These are phyloP conservation scores for Leptinotarsa peninsularis DNA, from an alignment of 2,888 invertebrate genomes.

Conservation along the genomic window DNA sequence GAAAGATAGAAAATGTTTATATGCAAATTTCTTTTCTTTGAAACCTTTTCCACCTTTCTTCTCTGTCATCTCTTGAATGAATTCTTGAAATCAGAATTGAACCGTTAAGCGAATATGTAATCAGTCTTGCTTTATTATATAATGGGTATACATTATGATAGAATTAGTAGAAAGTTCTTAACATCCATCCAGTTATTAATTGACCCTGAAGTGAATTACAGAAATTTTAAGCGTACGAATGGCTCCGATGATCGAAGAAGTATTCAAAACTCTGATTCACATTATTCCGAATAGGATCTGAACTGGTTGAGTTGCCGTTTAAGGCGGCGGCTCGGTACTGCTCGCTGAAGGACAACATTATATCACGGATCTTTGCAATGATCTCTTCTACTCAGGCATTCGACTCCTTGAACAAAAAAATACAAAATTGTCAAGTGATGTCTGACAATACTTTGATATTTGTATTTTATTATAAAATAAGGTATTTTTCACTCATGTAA, in stretches of 20 bases:
- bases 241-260: constrained; percentile 75
- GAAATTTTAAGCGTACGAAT: constrained; percentile 72
- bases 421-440: background rate
- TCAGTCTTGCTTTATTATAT: constrained; percentile 55
- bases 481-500: background rate
- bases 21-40: background rate
- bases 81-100: constrained; percentile 18
- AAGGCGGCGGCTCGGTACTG: constrained; percentile 70
- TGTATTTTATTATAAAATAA: background rate
- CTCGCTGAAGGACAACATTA: constrained; percentile 80
- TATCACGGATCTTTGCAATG: constrained; percentile 85
- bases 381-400: constrained; percentile 92
- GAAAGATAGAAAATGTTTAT: constrained; percentile 8
- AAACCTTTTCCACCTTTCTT: background rate
- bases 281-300: constrained; percentile 51
- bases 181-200: constrained; percentile 26
- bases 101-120: constrained; percentile 43
- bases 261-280: constrained; percentile 72
- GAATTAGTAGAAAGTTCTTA: constrained; percentile 45
- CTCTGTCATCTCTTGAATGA: constrained; percentile 15
- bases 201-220: constrained; percentile 24
- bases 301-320: constrained; percentile 66
- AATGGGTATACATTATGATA: constrained; percentile 53
- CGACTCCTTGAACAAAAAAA: constrained; percentile 75
- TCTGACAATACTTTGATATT: background rate